These are phyloP conservation scores for Cydia splendana DNA, from an alignment of 1,140 invertebrate species.

Conservation along the genomic window DNA sequence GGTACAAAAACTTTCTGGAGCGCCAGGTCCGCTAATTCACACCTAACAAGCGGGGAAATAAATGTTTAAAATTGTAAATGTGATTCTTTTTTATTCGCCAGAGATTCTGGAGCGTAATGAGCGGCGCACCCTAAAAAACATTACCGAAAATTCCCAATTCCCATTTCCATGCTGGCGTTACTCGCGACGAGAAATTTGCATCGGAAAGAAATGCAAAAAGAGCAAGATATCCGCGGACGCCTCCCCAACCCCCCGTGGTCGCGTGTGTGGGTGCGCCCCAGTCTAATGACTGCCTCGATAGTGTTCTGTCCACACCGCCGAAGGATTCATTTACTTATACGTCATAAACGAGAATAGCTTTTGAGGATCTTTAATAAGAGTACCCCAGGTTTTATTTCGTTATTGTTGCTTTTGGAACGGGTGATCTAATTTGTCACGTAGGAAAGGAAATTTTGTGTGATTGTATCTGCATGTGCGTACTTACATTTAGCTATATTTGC, in stretches of 20 bases:
- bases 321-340: constrained; percentile 1
- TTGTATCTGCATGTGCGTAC: not conserved
- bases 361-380: not conserved
- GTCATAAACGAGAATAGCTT: not conserved
- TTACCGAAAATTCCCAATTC: constrained; percentile 69
- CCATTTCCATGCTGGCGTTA: constrained; percentile 58
- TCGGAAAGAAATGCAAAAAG: constrained; percentile 72
- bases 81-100: constrained; percentile 9
- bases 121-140: constrained; percentile 48
- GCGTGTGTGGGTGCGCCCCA: constrained; percentile 2
- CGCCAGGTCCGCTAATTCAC: not conserved
- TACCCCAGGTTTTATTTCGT: not conserved
- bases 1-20: constrained; percentile 1
- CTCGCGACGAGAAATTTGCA: constrained; percentile 64
- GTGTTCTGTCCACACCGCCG: not conserved
- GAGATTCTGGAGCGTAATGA: constrained; percentile 33
- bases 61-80: constrained; percentile 19
- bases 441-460: not conserved
- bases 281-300: constrained; percentile 27
- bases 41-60: constrained; percentile 23
- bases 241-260: constrained; percentile 36
- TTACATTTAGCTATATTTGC: not conserved
- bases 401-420: not conserved
- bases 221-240: constrained; percentile 50
- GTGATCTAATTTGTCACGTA: not conserved